Evolutionary conservation across 2,797 vertebrate genomes (phyloP).

Genomic region (Epinephelus awoara): DNA sequence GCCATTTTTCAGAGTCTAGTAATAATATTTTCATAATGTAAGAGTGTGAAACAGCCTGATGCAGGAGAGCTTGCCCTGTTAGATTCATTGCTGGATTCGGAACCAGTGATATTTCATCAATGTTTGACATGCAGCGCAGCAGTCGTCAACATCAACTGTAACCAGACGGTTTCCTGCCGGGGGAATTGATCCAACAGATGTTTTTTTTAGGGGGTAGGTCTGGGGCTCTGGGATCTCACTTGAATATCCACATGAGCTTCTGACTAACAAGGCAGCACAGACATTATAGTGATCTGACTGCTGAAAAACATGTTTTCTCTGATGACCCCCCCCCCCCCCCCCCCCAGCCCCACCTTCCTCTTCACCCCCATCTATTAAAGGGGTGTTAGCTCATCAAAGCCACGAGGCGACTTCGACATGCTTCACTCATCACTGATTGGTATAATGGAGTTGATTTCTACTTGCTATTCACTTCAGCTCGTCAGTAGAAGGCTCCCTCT

Average conservation of each 20-base stretch:
- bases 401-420: conserved; percentile 25
- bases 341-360: not conserved
- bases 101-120: conserved; percentile 22
- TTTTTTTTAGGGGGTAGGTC: not conserved
- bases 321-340: not conserved
- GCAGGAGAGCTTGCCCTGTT: not conserved
- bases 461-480: conserved; percentile 69
- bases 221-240: conserved; percentile 19
- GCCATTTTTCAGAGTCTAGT: not conserved
- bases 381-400: conserved; percentile 51
- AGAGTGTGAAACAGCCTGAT: not conserved
- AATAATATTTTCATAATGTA: not conserved
- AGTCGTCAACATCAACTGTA: conserved; percentile 10
- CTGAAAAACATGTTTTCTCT: conserved; percentile 28
- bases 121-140: conserved; percentile 25
- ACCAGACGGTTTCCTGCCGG: conserved; percentile 2
- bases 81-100: conserved; percentile 14
- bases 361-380: conserved; percentile 29
- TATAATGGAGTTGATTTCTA: conserved; percentile 70
- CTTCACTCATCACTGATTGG: conserved; percentile 61
- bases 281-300: conserved; percentile 20
- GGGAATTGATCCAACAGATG: conserved; percentile 26
- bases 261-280: not conserved
- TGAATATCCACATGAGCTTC: conserved; percentile 17
- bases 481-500: conserved; percentile 64